Conservation (phyloP, 2,888 invertebrate genomes). For the Eustalomyia histrio region DNA sequence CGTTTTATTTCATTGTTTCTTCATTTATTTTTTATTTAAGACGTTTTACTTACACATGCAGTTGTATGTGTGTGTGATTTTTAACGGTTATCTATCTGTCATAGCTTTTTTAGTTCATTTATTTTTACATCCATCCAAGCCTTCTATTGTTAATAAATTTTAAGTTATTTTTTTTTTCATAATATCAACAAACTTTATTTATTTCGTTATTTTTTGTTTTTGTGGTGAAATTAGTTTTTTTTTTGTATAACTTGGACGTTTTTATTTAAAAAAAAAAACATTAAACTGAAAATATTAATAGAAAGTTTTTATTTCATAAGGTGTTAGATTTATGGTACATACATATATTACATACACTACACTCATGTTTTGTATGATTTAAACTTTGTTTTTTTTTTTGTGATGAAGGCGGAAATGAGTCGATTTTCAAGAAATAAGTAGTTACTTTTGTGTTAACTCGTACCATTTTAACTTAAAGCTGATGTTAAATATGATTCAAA, state of each 20-base stretch:
- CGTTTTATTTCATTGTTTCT: constrained; percentile 40
- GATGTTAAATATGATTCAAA: constrained; percentile 39
- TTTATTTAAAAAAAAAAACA: constrained; percentile 17
- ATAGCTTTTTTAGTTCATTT: not conserved
- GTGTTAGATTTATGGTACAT: constrained; percentile 57
- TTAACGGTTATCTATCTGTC: constrained; percentile 3
- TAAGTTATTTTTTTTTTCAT: constrained; percentile 32
- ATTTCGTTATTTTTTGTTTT: constrained; percentile 25
- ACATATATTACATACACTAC: constrained; percentile 6
- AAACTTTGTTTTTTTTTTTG: not conserved
- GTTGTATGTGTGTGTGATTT: not conserved
- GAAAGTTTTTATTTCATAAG: constrained; percentile 60
- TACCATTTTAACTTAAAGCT: constrained; percentile 21
- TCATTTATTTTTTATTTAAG: not conserved
- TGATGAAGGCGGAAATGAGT: constrained; percentile 55
- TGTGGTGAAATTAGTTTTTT: constrained; percentile 45
- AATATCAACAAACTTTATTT: constrained; percentile 41
- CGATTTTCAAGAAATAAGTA: constrained; percentile 38
- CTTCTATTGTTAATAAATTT: constrained; percentile 1
- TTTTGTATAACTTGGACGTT: constrained; percentile 40
- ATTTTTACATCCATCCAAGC: not conserved
- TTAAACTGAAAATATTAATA: constrained; percentile 40
- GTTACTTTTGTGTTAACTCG: constrained; percentile 32
- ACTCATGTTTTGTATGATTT: constrained; percentile 8
- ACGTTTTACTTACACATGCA: not conserved